These are phyloP conservation scores for Numenius phaeopus DNA, from an alignment of 2,797 vertebrate species.

Conservation along the genomic window DNA sequence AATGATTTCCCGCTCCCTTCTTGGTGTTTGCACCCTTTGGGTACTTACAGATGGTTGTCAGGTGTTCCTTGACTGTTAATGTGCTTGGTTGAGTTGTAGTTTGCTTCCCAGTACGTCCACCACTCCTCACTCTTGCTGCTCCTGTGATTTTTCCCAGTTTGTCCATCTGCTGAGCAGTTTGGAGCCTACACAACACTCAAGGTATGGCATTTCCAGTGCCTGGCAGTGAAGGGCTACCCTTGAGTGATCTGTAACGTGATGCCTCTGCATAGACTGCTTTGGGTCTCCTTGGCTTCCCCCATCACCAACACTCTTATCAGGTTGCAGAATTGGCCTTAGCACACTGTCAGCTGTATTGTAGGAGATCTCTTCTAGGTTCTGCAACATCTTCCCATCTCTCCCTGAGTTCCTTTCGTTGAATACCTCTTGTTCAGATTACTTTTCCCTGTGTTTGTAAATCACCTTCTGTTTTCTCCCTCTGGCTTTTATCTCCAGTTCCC, in stretches of 20 bases:
- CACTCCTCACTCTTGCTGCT: not conserved
- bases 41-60: not conserved
- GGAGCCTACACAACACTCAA: not conserved
- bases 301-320: not conserved
- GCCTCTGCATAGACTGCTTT: conserved; percentile 6
- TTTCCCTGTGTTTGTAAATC: not conserved
- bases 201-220: conserved; percentile 18
- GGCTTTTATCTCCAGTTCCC: conserved; percentile 4
- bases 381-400: not conserved
- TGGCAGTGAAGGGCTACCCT: conserved; percentile 15
- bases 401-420: not conserved
- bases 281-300: conserved; percentile 59
- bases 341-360: not conserved
- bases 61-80: not conserved
- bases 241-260: conserved; percentile 35
- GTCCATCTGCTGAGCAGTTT: not conserved
- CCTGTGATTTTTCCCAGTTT: not conserved
- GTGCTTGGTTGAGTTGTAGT: not conserved
- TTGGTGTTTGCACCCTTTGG: not conserved
- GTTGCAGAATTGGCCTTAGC: conserved; percentile 23
- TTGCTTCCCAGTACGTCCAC: not conserved
- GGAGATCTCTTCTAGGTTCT: conserved; percentile 21
- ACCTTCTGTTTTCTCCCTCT: not conserved
- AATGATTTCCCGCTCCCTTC: not conserved
- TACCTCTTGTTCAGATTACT: not conserved